phyloP scores from a whole-genome alignment of 2,888 invertebrate species.

The Eupelmus urozonus region DNA sequence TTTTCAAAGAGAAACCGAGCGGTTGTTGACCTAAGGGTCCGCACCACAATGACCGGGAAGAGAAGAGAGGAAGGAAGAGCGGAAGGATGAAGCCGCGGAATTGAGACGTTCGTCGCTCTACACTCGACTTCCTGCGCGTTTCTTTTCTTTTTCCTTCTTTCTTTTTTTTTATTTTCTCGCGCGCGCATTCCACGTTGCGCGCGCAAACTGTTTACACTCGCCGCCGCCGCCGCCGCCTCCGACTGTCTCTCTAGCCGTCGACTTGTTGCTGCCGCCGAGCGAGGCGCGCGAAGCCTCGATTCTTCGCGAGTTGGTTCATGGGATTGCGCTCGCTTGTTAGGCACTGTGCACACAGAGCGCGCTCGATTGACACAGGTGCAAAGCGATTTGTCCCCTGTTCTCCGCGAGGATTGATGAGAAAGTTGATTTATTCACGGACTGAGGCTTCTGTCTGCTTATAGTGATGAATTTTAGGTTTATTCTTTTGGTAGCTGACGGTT shows the following conservation, averaged over 20 bases:
- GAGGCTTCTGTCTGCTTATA: too few species aligned
- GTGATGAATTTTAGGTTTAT: too few species aligned
- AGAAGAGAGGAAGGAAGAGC: neutral
- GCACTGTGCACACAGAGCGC: neutral
- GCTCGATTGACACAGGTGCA: neutral
- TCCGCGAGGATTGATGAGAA: too few species aligned
- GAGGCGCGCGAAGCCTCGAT: too few species aligned
- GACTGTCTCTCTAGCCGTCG: neutral
- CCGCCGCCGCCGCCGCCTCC: neutral
- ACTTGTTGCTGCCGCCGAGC: constrained; percentile 27
- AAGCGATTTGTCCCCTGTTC: too few species aligned
- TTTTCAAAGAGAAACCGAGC: constrained; percentile 35
- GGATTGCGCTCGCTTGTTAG: constrained; percentile 6
- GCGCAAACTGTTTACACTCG: constrained; percentile 10
- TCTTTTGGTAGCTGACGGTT: too few species aligned
- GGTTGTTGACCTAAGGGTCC: constrained; percentile 54
- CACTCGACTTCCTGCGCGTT: neutral
- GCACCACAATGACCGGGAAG: neutral
- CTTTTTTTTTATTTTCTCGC: constrained; percentile 11
- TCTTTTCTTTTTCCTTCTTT: neutral
- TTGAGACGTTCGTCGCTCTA: neutral
- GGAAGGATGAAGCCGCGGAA: constrained; percentile 6
- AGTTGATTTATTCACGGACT: too few species aligned
- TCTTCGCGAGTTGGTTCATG: constrained; percentile 7
- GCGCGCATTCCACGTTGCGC: constrained; percentile 10